Conservation (phyloP, 2,888 invertebrate species). For the Seira ritae region DNA sequence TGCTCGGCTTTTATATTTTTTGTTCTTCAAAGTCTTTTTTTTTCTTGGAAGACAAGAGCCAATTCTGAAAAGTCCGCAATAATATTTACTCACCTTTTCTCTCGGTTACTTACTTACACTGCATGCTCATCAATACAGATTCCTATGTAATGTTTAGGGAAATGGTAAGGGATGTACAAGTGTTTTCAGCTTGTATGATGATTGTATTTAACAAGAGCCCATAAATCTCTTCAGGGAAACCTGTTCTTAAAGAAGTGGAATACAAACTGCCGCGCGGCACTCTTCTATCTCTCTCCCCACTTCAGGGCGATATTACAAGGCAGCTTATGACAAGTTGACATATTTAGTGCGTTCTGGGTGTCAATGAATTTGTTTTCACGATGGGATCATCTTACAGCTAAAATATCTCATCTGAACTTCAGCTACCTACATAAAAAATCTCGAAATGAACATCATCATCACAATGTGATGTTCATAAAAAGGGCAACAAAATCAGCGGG, state of each 20-base stretch:
- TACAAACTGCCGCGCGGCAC: slow-evolving; percentile 2
- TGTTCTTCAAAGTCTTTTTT: slow-evolving; percentile 16
- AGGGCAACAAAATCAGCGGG: too few relatives aligned
- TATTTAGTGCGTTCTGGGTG: slow-evolving; percentile 59
- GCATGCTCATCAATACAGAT: too few relatives aligned
- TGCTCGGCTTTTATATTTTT: slow-evolving; percentile 14
- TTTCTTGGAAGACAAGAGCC: slow-evolving; percentile 41
- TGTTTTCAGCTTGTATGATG: slow-evolving; percentile 9
- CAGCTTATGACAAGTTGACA: slow-evolving; percentile 57
- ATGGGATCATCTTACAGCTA: slow-evolving; percentile 35
- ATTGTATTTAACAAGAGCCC: slow-evolving; percentile 50
- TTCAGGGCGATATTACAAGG: slow-evolving; percentile 33
- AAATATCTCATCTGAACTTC: background rate
- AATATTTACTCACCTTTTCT: slow-evolving; percentile 43
- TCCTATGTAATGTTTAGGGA: too few relatives aligned
- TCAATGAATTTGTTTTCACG: slow-evolving; percentile 55
- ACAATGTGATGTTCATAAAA: too few relatives aligned
- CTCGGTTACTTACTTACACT: too few relatives aligned
- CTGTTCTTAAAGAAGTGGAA: too few relatives aligned
- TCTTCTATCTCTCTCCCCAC: background rate
- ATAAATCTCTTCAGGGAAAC: slow-evolving; percentile 51
- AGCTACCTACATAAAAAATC: too few relatives aligned
- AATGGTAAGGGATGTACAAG: too few relatives aligned
- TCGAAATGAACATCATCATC: too few relatives aligned
- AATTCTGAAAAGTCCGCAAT: slow-evolving; percentile 7